Percentiles rank a stretch among this genome's conserved stretches.
Evolutionary conservation across 2,113 vertebrate species (phyloP).

Genomic region (Ptilonorhynchus violaceus): DNA sequence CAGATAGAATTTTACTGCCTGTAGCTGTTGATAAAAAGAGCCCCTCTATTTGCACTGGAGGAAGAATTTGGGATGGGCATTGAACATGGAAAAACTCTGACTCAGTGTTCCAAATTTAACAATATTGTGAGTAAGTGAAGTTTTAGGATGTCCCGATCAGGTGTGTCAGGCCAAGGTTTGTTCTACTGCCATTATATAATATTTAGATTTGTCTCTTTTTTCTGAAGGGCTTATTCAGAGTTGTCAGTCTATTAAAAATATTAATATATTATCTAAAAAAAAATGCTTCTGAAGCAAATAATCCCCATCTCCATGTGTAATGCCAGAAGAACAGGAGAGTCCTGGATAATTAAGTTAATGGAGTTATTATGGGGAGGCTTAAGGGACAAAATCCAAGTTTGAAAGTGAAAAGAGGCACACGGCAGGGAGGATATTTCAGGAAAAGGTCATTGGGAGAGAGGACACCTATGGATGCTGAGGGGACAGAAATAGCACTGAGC

Average conservation of each 20-base stretch:
- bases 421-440: background rate
- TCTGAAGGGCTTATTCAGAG: background rate
- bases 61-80: background rate
- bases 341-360: background rate
- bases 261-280: background rate
- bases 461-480: background rate
- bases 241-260: background rate
- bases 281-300: background rate
- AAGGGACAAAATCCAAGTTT: background rate
- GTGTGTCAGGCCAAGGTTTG: background rate
- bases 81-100: background rate
- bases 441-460: background rate
- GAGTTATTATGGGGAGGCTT: background rate
- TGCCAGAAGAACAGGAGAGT: background rate
- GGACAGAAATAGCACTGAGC: background rate
- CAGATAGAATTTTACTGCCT: background rate
- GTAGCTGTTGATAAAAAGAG: background rate
- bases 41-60: background rate
- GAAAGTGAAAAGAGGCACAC: background rate
- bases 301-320: background rate
- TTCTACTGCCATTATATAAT: too few species aligned
- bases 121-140: rapidly evolving
- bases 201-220: background rate
- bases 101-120: background rate
- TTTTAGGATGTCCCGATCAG: background rate